Conservation (phyloP, 2,888 invertebrate genomes). For the Synanthedon tipuliformis region DNA sequence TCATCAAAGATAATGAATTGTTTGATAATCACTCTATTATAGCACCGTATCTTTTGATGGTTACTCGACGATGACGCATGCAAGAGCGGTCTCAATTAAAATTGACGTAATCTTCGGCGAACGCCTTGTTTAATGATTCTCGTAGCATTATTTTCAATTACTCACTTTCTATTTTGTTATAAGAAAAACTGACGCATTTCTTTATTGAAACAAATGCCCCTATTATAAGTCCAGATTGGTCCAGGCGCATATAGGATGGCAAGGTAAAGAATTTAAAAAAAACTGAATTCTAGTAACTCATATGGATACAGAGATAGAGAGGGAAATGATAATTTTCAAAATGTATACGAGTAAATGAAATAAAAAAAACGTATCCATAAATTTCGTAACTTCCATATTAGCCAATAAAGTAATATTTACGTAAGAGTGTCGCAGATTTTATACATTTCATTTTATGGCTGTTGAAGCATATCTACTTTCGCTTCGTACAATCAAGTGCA, state of each 20-base stretch:
- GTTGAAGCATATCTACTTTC: background rate
- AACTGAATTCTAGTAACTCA: too few relatives aligned
- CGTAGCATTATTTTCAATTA: slow-evolving; percentile 5
- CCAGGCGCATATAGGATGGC: too few relatives aligned
- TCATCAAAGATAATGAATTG: slow-evolving; percentile 3
- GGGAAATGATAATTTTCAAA: background rate
- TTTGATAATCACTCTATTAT: slow-evolving; percentile 2
- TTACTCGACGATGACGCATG: slow-evolving; percentile 10
- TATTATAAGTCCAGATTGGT: too few relatives aligned
- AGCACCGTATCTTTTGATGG: slow-evolving; percentile 15
- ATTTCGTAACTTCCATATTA: background rate
- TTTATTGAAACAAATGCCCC: too few relatives aligned
- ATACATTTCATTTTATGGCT: background rate
- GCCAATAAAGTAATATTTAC: background rate
- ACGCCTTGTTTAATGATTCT: background rate
- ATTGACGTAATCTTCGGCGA: slow-evolving; percentile 12
- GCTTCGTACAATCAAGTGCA: background rate
- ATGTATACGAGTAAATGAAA: too few relatives aligned
- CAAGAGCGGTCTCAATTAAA: slow-evolving; percentile 14
- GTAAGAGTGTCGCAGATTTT: background rate
- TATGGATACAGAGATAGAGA: too few relatives aligned
- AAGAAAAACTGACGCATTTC: background rate
- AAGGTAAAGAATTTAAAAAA: too few relatives aligned
- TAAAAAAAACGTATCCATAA: background rate
- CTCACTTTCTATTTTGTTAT: slow-evolving; percentile 15